Evolutionary conservation across 2,797 vertebrate species (phyloP).

Genomic region (Darevskia nairensis): DNA sequence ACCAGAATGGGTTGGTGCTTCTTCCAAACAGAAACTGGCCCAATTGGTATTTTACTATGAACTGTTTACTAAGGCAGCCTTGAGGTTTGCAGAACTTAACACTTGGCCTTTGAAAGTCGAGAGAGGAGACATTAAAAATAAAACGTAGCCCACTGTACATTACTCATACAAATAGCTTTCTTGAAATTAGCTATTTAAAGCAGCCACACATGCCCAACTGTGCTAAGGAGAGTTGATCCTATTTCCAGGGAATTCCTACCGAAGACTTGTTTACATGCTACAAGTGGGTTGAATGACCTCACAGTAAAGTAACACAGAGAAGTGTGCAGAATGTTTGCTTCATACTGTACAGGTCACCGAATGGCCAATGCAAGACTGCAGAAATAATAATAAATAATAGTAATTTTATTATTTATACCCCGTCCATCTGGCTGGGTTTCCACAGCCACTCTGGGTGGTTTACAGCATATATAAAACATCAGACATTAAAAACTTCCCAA

Average conservation of each 20-base stretch:
- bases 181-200: conserved; percentile 38
- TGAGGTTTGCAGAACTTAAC: conserved; percentile 14
- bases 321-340: background rate
- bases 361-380: background rate
- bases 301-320: background rate
- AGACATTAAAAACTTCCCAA: no score
- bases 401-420: no score
- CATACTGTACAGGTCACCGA: background rate
- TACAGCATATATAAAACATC: no score
- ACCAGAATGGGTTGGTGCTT: background rate
- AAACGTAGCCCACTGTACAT: conserved; percentile 43
- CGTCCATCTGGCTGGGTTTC: no score
- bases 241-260: conserved; percentile 51
- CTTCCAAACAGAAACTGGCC: background rate
- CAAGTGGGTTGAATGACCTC: background rate
- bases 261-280: conserved; percentile 28
- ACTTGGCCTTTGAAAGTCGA: conserved; percentile 53
- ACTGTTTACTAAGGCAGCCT: background rate
- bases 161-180: conserved; percentile 54
- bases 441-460: no score
- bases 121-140: conserved; percentile 50
- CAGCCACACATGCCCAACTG: conserved; percentile 46
- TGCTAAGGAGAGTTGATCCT: conserved; percentile 45
- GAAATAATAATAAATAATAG: background rate
- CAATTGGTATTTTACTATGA: background rate